These are phyloP conservation scores for Pantherophis vulpinus DNA, from an alignment of 2,797 vertebrate species.

Conservation along the genomic window DNA sequence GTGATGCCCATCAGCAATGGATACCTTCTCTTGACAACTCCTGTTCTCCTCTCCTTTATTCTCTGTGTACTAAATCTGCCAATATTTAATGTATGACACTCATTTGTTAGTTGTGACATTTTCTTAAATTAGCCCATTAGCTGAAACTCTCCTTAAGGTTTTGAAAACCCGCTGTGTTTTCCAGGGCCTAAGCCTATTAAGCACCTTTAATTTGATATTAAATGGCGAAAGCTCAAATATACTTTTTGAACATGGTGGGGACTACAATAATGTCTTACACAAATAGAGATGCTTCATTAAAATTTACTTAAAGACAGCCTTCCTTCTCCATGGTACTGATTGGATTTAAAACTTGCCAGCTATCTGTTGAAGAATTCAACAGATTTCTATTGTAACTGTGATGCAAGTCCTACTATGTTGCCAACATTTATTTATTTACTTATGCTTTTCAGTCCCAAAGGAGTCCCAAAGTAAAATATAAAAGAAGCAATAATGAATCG, in stretches of 20 bases:
- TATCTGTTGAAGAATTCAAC: neutral
- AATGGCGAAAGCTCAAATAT: neutral
- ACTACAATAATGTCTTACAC: neutral
- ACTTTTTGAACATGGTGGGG: neutral
- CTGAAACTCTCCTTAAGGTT: neutral
- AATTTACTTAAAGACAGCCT: neutral
- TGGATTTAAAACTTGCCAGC: neutral
- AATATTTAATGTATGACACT: neutral
- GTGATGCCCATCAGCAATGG: neutral
- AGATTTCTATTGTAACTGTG: neutral
- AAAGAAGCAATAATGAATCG: neutral
- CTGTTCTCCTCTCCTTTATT: neutral
- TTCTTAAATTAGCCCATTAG: constrained; percentile 33
- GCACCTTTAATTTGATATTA: constrained; percentile 7
- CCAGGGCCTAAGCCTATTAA: neutral
- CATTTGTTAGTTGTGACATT: constrained; percentile 24
- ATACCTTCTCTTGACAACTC: neutral
- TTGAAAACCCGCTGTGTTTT: constrained; percentile 3
- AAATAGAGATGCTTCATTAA: neutral
- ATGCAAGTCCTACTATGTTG: neutral
- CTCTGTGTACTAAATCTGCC: neutral
- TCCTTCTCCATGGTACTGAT: neutral
- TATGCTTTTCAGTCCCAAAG: neutral
- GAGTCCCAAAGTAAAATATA: neutral
- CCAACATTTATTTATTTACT: neutral